Evolutionary conservation across 2,113 vertebrate species (phyloP), one percentile per base, ranked within the genome.

Genomic region (Leuciscus idus): DNA sequence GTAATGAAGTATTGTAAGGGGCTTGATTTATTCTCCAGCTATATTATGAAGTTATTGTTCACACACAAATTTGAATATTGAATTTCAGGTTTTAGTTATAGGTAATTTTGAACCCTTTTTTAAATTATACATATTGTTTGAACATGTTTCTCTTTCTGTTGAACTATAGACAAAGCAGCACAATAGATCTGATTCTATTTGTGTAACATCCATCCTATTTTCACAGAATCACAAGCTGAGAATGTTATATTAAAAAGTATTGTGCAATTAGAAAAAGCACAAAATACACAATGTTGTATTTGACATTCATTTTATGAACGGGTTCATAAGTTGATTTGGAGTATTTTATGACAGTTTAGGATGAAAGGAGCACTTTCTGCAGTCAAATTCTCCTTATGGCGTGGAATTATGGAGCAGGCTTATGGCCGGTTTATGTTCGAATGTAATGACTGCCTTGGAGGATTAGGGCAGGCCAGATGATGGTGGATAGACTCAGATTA

Each of bases 391-490:
- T 33, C 23, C 33, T 64, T 7, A 55, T 80, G 19, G 23, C 36
- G 33, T 72, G 21, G 39, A 77, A 57, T 88, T 80, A 73, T 46
- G 39, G 13, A 52, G 70, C 39, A 39, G 50, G 88, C 78, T 90
- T 84, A 83, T 82, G 83, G 85, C 48, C 57, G 68, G 59, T 87
- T 87, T 48, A 87, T 87, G 76, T 81, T 77, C 55, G 70, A 75
- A 87, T 87, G 62, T 84, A 89, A 86, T 85, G 86, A 80, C 84
- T 87, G 76, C 66, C 73, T 89, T 46, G 74, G 30, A 84, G 81
- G 87, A 88, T 90, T 89, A 87, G 61, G 57, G 83, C 33, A 84
- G 84, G 80, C n/a, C 85, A 86, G 85, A 88, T 84, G 85, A 86
- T 81, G 46, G 39, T 78, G 83, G 83, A 89, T 89, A 15, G 43